Base-by-base conservation (phyloP, 2,797 vertebrate genomes). In the Cyprinodon diabolis region DNA sequence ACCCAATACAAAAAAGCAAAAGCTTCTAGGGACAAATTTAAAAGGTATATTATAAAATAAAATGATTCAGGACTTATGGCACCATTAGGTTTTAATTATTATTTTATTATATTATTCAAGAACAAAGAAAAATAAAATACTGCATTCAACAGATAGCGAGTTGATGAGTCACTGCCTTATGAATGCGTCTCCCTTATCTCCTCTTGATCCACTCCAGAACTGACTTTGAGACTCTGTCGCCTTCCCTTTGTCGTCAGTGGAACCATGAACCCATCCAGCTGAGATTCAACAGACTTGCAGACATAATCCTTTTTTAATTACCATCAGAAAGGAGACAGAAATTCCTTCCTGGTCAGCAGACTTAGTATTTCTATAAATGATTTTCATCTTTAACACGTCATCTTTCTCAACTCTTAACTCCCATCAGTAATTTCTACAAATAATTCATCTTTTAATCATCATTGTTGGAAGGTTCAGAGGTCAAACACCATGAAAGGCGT, bases 201-300 rank as follows among this genome's bases (percentile, higher is more conserved):
- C 40, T 47, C 74, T 54, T 49, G 54, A 47, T 8, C 15, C 80
- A 66, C 77, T 72, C 71, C 55, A 19, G n/a, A 65, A 75, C 40
- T 70, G 21, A 15, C 63, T 60, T 76, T 10, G 6, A 40, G 62
- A 65, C 72, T 72, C 57, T 30, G 47, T 72, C 47, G 6, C 66
- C 68, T 25, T 71, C 68, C 73, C 51, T 80, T 80, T 88, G 87
- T 86, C 77, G 82, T 80, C 69, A 77, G 55, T 47, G 12, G 30
- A 30, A 45, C 62, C 37, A 12, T 37, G 37, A 72, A 79, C 67
- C 19, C 68, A 76, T 77, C 40, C 76, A 78, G 83, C 71, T 17
- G 71, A 75, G 75, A 75, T 81, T 52, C 71, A 85, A 89, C 80
- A 79, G 78, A 88, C 83, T 83, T 82, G 83, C 84, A 86, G 90